Evolutionary conservation across 2,888 invertebrate genomes (phyloP), one percentile per base, ranked within the genome.

Genomic region (Drosophila percnosoma): DNA sequence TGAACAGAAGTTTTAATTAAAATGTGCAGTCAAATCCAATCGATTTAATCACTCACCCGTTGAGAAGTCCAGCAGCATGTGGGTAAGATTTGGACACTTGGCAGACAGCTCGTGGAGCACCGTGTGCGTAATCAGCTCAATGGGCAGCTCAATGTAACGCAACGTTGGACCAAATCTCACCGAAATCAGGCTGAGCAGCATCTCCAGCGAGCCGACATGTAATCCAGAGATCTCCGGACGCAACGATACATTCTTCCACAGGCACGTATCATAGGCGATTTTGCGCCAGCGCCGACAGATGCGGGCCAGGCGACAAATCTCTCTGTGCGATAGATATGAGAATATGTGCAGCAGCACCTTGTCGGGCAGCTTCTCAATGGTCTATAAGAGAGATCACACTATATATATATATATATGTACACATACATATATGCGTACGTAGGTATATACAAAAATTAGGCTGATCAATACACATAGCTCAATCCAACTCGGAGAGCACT

Each of bases 261-360:
- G 94, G 31, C 96, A 95, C 11, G 98, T 98, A 93, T 99, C 98
- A 94, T 99, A 99, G 0, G 99, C 99, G 21, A 99, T 96, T 92
- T 97, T 95, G 15, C 99, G 95, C 99, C 99, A 99, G 93, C 98
- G 96, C 92, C 97, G 97, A 94, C 99, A 99, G 4, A 99, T 98
- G 75, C 96, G 95, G 0, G 99, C 99, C 94, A 99, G 95, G 36
- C 96, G 96, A 93, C 98, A 97, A 92, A 99, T 97, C 94, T 99
- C 98, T 69, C 97, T 96, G 92, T 99, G 99, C 34, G 96, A 95
- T 78, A 99, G 94, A 93, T 98, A 99, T 52, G 97, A 97, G 94
- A 99, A 99, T 91, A 99, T 97, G 91, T 97, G 96, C 77, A 99
- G 94, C 45, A 99, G 94, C 36, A 99, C 97, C 94, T 99, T 99